Percentiles rank a stretch among this genome's conserved stretches.
Conservation (phyloP, 35 echinoderm and acorn worm species). For the Heliocidaris erythrogramma region DNA sequence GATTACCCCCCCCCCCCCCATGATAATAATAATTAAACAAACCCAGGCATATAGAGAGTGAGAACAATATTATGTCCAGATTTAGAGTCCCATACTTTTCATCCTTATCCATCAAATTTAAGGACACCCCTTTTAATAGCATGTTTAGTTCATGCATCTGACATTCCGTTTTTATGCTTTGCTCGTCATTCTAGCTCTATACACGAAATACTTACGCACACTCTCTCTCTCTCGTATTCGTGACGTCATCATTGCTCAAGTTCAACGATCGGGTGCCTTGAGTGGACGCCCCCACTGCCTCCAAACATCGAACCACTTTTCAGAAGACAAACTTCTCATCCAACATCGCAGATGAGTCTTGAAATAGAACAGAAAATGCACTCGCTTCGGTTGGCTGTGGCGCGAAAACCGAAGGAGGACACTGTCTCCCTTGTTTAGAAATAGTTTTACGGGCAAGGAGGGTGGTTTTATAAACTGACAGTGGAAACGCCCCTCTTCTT, state of each 20-base stretch:
- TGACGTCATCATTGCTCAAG: slow-evolving; percentile 25
- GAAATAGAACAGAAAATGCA: not conserved
- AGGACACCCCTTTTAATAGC: too few species aligned
- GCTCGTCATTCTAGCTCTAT: too few species aligned
- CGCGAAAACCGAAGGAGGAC: not conserved
- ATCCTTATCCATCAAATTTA: too few species aligned
- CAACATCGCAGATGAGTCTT: not conserved
- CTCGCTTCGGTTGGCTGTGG: not conserved
- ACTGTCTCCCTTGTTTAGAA: not conserved
- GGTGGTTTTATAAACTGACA: not conserved
- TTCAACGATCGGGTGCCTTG: slow-evolving; percentile 26
- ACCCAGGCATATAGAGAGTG: too few species aligned
- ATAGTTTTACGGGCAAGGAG: not conserved
- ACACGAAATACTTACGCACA: not conserved
- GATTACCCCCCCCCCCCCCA: too few species aligned
- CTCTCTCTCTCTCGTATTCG: not conserved
- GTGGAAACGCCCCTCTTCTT: not conserved
- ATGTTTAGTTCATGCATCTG: too few species aligned
- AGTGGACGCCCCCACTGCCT: not conserved
- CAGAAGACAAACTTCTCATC: not conserved
- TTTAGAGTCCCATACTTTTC: too few species aligned
- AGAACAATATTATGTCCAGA: too few species aligned
- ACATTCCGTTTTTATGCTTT: too few species aligned
- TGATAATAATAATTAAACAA: too few species aligned
- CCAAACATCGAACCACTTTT: not conserved